phyloP scores from a whole-genome alignment of 1,140 invertebrate species.

The Rhopalosiphum maidis region DNA sequence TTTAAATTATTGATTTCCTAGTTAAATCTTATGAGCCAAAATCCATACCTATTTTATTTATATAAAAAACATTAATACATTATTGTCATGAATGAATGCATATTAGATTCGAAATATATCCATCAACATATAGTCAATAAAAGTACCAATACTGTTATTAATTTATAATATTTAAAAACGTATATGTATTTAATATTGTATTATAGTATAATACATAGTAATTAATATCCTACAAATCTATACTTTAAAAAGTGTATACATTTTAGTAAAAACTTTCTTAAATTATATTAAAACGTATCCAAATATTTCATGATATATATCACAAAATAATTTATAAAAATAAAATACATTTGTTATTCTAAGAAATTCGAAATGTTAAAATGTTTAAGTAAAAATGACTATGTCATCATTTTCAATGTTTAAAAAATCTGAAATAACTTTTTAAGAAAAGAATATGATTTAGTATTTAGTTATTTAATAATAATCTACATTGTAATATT shows the following conservation, averaged over 20 bases:
- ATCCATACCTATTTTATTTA: background rate
- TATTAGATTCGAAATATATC: background rate
- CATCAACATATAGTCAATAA: background rate
- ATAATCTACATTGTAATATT: slow-evolving; percentile 22
- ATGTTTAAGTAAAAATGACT: background rate
- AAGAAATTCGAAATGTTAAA: background rate
- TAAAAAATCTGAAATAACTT: background rate
- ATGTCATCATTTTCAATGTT: background rate
- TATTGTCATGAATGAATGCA: background rate
- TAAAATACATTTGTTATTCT: background rate
- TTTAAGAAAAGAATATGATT: slow-evolving; percentile 19
- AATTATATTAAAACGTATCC: too few species aligned
- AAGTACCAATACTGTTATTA: background rate
- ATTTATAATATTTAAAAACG: background rate
- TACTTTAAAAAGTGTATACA: background rate
- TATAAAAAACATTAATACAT: background rate
- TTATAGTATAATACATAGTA: background rate
- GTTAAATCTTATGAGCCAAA: background rate
- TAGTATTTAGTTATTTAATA: slow-evolving; percentile 24
- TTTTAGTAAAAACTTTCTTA: background rate
- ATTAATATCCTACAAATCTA: background rate
- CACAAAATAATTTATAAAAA: background rate
- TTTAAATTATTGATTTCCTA: background rate
- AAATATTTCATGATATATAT: background rate
- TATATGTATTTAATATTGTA: background rate